Percentiles rank a stretch among this genome's conserved stretches.
These are phyloP conservation scores for Tamias sibiricus DNA, from an alignment of 2,113 vertebrate genomes.

Conservation along the genomic window DNA sequence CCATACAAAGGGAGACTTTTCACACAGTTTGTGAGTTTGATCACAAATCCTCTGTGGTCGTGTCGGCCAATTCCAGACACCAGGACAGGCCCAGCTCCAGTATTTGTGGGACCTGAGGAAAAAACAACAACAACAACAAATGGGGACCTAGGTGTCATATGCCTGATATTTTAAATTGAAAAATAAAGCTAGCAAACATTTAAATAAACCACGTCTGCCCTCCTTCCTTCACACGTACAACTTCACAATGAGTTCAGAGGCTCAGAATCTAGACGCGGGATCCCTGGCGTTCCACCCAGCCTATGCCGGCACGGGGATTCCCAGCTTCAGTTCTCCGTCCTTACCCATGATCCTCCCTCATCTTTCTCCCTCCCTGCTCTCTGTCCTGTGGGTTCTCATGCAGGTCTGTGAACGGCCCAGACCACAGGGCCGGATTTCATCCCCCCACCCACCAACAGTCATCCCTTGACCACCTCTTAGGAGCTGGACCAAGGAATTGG, in stretches of 20 bases:
- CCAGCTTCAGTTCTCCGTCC: not conserved
- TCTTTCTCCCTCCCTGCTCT: not conserved
- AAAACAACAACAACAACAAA: not conserved
- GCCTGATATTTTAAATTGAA: not conserved
- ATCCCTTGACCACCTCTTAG: not conserved
- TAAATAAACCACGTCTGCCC: not conserved
- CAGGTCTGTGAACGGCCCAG: not conserved
- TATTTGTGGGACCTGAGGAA: not conserved
- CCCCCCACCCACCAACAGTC: not conserved
- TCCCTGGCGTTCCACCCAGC: not conserved
- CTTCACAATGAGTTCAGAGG: not conserved
- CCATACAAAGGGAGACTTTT: not conserved
- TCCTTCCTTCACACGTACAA: not conserved
- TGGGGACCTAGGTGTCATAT: not conserved
- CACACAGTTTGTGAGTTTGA: not conserved
- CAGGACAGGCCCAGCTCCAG: not conserved
- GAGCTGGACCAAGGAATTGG: not conserved
- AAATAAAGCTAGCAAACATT: not conserved
- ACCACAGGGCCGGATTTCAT: not conserved
- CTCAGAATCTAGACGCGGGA: not conserved
- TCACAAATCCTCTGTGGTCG: not conserved
- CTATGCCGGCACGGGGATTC: too few relatives aligned
- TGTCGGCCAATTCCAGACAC: not conserved
- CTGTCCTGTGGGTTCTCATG: not conserved
- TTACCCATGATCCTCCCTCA: not conserved